phyloP scores from a whole-genome alignment of 2,113 vertebrate species.

The Xenopus laevis region DNA sequence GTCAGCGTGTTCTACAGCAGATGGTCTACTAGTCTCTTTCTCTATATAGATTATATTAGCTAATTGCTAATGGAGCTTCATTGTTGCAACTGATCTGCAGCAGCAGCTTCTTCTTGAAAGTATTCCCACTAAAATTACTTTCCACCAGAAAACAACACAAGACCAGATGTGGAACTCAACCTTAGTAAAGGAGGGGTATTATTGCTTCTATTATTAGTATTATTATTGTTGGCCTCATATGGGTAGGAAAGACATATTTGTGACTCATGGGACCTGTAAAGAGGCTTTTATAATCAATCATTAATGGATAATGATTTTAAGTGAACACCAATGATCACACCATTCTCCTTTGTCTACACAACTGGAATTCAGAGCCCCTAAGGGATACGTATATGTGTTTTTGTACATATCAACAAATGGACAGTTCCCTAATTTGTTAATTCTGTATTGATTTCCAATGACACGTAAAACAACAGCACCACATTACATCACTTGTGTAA shows the following conservation, averaged over 20 bases:
- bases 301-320: neutral
- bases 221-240: no score
- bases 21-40: no score
- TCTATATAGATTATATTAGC: no score
- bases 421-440: constrained; percentile 2
- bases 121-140: no score
- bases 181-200: no score
- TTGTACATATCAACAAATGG: neutral
- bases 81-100: no score
- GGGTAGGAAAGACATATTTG: constrained; percentile 15
- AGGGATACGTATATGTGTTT: constrained; percentile 4
- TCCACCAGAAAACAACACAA: no score
- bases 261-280: constrained; percentile 18
- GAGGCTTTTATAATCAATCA: constrained; percentile 4
- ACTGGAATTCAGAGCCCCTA: neutral
- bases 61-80: no score
- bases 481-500: constrained; percentile 9
- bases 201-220: no score
- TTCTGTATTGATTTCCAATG: constrained; percentile 23
- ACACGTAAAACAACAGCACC: neutral
- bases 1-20: no score
- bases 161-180: no score
- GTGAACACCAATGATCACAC: neutral
- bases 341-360: neutral
- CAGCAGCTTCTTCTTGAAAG: no score